Conservation (phyloP, 2,113 vertebrate genomes). For the Cyanoderma ruficeps region DNA sequence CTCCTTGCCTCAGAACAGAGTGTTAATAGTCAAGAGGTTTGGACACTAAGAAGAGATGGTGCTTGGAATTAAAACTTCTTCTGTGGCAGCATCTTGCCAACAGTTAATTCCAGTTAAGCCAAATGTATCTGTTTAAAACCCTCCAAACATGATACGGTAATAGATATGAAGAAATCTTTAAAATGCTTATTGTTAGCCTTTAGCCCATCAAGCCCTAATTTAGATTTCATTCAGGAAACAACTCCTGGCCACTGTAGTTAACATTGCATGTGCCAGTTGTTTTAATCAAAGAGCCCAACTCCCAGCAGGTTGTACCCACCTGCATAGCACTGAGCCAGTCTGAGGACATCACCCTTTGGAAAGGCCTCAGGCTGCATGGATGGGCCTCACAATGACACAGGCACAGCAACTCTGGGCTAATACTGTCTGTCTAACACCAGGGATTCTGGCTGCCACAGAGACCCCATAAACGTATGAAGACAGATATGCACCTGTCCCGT, state of each 20-base stretch:
- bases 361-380: background rate
- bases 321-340: background rate
- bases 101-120: background rate
- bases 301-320: background rate
- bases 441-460: background rate
- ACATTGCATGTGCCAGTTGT: background rate
- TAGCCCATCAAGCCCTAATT: background rate
- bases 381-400: background rate
- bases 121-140: background rate
- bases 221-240: background rate
- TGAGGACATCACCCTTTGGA: background rate
- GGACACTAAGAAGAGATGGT: background rate
- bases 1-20: background rate
- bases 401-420: background rate
- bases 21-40: background rate
- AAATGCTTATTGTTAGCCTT: background rate
- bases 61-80: background rate
- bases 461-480: background rate
- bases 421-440: background rate
- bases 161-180: background rate
- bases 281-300: background rate
- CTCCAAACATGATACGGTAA: background rate
- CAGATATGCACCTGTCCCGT: background rate
- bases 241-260: background rate
- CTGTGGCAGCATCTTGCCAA: background rate